These are phyloP conservation scores for Tarsius wallacei DNA, from an alignment of 2,797 vertebrate species.

Conservation along the genomic window DNA sequence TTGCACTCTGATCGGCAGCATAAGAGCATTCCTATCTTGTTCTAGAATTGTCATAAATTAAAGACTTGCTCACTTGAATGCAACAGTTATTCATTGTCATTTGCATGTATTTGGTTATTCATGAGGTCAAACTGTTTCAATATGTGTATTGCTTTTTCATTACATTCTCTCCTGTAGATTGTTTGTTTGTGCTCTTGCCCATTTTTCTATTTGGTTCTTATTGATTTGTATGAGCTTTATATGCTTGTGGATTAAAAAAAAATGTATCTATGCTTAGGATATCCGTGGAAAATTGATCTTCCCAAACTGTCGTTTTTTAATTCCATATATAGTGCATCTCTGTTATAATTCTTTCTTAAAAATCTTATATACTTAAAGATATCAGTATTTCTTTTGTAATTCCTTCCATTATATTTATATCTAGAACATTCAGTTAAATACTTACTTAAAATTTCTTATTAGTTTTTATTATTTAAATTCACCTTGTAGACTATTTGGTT, in stretches of 20 bases:
- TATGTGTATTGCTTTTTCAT: not conserved
- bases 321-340: constrained; percentile 2
- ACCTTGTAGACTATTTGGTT: not conserved
- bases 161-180: not conserved
- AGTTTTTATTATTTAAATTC: constrained; percentile 55
- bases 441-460: not conserved
- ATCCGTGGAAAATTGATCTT: constrained; percentile 25
- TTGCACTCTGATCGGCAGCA: not conserved
- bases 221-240: constrained; percentile 15
- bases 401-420: constrained; percentile 21
- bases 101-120: not conserved
- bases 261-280: not conserved
- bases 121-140: not conserved
- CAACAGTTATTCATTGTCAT: not conserved
- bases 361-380: not conserved
- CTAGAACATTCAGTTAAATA: constrained; percentile 29
- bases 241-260: not conserved
- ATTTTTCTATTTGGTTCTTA: not conserved
- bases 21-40: not conserved
- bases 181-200: not conserved
- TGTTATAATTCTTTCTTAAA: not conserved
- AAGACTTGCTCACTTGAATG: constrained; percentile 5
- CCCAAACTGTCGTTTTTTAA: constrained; percentile 33
- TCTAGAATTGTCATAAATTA: not conserved
- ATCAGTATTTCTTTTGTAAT: constrained; percentile 34